A percentile compares a stretch with the other conserved stretches of the same genome.
These are phyloP conservation scores for Halisarca cf. caerulea DNA, from an alignment of 37 sponge, comb jelly and placozoan species.

Conservation along the genomic window DNA sequence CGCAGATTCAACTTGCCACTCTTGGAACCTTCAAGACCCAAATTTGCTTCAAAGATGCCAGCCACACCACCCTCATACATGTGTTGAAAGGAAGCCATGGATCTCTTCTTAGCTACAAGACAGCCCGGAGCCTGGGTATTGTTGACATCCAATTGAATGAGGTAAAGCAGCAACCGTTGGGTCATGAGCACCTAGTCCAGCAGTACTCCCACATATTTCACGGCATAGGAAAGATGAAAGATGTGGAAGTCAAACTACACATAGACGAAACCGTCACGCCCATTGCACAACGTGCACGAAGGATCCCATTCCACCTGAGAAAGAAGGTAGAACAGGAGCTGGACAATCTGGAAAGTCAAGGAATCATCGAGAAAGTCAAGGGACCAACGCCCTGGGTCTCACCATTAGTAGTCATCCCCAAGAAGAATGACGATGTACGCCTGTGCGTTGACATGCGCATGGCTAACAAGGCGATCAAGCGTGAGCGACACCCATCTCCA, in stretches of 20 bases:
- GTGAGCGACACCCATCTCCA: slow-evolving; percentile 57
- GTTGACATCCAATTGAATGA: slow-evolving; percentile 24
- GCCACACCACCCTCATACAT: not conserved
- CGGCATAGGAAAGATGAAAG: slow-evolving; percentile 47
- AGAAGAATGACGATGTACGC: slow-evolving; percentile 45
- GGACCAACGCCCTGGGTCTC: slow-evolving; percentile 62
- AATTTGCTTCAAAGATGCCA: not conserved
- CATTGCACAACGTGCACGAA: slow-evolving; percentile 37
- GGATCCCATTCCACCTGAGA: slow-evolving; percentile 47
- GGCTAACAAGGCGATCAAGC: slow-evolving; percentile 57
- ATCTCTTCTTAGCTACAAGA: slow-evolving; percentile 42
- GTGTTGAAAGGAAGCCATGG: slow-evolving; percentile 38
- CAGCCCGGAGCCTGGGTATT: slow-evolving; percentile 31
- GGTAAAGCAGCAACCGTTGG: not conserved
- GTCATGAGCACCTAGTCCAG: not conserved
- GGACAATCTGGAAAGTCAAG: slow-evolving; percentile 24
- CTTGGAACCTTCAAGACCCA: not conserved
- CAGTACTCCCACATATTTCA: slow-evolving; percentile 39
- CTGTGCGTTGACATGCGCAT: slow-evolving; percentile 53
- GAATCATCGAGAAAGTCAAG: slow-evolving; percentile 45
- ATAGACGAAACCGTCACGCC: slow-evolving; percentile 39
- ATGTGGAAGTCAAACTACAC: slow-evolving; percentile 35
- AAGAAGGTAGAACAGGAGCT: slow-evolving; percentile 56
- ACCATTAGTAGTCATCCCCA: slow-evolving; percentile 52
- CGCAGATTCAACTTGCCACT: not conserved